Conservation (phyloP, 2,113 vertebrate species). For the Bos indicus region DNA sequence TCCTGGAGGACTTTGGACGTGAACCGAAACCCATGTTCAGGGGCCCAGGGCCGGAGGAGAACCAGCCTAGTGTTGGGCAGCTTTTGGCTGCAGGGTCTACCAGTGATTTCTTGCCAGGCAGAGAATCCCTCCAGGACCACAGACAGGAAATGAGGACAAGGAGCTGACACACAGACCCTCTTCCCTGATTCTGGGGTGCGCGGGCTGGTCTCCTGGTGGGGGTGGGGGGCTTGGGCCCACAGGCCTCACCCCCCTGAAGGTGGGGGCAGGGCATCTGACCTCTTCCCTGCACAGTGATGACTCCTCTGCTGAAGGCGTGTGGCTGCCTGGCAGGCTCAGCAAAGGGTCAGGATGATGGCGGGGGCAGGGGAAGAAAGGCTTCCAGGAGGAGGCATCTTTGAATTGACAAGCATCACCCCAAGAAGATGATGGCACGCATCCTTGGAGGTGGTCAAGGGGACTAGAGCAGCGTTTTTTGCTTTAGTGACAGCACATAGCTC, state of each 20-base stretch:
- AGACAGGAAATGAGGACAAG: neutral
- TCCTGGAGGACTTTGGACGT: neutral
- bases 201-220: neutral
- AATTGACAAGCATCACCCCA: neutral
- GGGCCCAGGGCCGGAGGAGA: neutral
- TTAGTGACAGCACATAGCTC: neutral
- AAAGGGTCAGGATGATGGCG: neutral
- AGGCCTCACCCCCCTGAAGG: neutral
- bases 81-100: neutral
- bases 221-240: neutral
- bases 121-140: neutral
- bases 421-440: neutral
- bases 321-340: accelerated
- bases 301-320: accelerated
- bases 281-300: neutral
- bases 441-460: neutral
- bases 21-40: neutral
- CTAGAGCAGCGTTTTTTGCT: neutral
- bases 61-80: neutral
- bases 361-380: neutral
- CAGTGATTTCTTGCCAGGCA: neutral
- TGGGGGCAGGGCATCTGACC: neutral
- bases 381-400: neutral
- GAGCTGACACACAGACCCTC: accelerated
- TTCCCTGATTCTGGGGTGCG: neutral